Conservation (phyloP, 2,797 vertebrate species). For the Kryptolebias ocellatus region DNA sequence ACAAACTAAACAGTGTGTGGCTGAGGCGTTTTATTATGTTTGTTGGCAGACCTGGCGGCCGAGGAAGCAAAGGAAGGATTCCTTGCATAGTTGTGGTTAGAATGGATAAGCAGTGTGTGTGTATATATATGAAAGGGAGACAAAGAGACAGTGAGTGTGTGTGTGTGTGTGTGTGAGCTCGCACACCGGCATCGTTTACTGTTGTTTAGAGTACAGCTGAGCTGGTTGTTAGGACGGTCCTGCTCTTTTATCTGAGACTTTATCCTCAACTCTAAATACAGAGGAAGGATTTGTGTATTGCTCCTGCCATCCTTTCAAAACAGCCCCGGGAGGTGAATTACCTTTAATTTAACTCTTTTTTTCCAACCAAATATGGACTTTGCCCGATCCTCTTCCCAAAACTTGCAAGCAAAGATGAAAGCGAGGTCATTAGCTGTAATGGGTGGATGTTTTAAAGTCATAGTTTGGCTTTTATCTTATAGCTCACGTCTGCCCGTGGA, state of each 20-base stretch:
- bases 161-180: constrained; percentile 30
- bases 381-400: constrained; percentile 5
- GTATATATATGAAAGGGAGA: constrained; percentile 30
- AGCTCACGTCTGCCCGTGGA: background rate
- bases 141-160: constrained; percentile 5
- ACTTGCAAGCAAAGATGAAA: constrained; percentile 44
- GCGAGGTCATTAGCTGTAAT: constrained; percentile 22
- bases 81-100: constrained; percentile 66
- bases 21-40: constrained; percentile 72
- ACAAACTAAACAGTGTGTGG: constrained; percentile 51
- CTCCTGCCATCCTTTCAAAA: constrained; percentile 62
- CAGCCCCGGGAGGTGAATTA: constrained; percentile 46
- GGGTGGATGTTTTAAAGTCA: constrained; percentile 16
- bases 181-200: constrained; percentile 49
- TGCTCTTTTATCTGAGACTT: constrained; percentile 64
- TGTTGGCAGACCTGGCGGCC: constrained; percentile 60
- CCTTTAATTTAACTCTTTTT: constrained; percentile 52
- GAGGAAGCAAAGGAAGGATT: constrained; percentile 65
- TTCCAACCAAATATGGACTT: constrained; percentile 38
- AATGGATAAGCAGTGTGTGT: constrained; percentile 39
- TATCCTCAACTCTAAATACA: constrained; percentile 70
- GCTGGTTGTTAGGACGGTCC: constrained; percentile 64
- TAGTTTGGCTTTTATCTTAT: constrained; percentile 7
- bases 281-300: constrained; percentile 59
- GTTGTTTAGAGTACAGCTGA: constrained; percentile 66